These are phyloP conservation scores for Sylvilagus floridanus DNA, from an alignment of 2,797 vertebrate species.

Conservation along the genomic window DNA sequence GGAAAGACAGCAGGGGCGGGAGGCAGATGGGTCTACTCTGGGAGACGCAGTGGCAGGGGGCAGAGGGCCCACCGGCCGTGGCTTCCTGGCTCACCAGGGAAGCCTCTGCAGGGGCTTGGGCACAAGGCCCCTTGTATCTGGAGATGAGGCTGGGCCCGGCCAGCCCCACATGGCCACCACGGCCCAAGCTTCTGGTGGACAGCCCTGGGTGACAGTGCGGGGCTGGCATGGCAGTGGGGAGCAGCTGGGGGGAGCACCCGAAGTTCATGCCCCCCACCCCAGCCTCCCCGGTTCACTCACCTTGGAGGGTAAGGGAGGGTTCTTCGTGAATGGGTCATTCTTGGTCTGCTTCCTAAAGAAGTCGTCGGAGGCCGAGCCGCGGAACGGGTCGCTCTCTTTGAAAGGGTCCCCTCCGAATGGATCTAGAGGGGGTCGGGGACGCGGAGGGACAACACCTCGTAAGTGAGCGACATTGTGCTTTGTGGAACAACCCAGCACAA, in stretches of 20 bases:
- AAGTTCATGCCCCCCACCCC: no score
- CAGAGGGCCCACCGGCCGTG: not conserved
- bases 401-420: conserved; percentile 90
- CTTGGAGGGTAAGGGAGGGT: conserved; percentile 92
- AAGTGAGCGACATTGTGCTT: not conserved
- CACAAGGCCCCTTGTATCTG: rapidly evolving
- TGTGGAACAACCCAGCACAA: not conserved
- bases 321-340: conserved; percentile 95
- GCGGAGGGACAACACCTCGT: not conserved
- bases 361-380: conserved; percentile 93
- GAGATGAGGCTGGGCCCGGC: not conserved
- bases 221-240: no score
- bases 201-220: no score
- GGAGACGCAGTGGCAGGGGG: not conserved
- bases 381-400: conserved; percentile 92
- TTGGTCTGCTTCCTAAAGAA: conserved; percentile 96
- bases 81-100: not conserved
- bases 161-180: rapidly evolving
- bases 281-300: conserved; percentile 84
- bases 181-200: no score
- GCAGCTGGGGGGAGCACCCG: not conserved
- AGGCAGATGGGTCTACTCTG: not conserved
- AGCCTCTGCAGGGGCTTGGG: not conserved
- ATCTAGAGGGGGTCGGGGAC: conserved; percentile 78
- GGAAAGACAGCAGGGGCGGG: not conserved